phyloP scores from a whole-genome alignment of 1,140 invertebrate genomes.

The Dinoponera quadriceps region DNA sequence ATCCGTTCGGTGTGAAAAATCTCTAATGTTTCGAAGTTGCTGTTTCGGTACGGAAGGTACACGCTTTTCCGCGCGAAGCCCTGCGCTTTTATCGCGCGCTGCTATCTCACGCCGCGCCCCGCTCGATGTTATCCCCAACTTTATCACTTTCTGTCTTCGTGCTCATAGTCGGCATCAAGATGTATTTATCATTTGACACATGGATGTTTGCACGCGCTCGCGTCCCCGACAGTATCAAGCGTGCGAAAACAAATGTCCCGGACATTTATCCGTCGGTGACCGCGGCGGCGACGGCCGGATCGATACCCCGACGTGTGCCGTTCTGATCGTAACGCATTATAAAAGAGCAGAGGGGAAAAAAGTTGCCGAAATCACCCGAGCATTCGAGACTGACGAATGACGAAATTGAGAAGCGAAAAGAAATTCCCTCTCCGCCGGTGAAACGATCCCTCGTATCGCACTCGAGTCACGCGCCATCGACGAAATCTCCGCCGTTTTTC shows the following conservation, averaged over 20 bases:
- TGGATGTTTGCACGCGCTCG: conserved; percentile 12
- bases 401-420: conserved; percentile 30
- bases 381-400: conserved; percentile 34
- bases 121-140: background rate
- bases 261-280: conserved; percentile 3
- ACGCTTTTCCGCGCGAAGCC: background rate
- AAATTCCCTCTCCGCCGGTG: conserved; percentile 21
- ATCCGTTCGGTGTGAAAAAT: background rate
- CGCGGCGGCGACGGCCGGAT: background rate
- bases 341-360: conserved; percentile 27
- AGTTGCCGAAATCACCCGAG: conserved; percentile 41
- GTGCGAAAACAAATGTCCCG: conserved; percentile 46
- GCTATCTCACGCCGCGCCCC: background rate
- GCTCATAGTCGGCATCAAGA: conserved; percentile 32
- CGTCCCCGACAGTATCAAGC: background rate
- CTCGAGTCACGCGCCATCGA: conserved; percentile 66
- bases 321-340: conserved; percentile 47
- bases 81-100: background rate
- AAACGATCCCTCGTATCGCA: conserved; percentile 57
- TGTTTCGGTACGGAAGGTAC: background rate
- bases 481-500: conserved; percentile 67
- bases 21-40: background rate
- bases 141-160: conserved; percentile 34
- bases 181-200: conserved; percentile 54
- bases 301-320: background rate